phyloP scores from a whole-genome alignment of 2,888 invertebrate species.

The Chydorus sphaericus region DNA sequence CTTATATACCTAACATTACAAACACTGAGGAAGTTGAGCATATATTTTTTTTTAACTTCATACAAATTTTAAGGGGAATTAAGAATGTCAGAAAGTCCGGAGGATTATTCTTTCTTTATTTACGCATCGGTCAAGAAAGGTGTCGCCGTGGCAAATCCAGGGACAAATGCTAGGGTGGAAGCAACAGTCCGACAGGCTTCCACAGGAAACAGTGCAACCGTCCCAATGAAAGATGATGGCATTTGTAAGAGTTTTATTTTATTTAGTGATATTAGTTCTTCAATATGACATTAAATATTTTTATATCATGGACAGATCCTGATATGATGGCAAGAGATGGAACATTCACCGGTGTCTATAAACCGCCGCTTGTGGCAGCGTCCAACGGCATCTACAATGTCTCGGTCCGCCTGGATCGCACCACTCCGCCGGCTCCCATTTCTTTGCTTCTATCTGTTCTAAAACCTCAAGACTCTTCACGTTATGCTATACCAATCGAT shows the following conservation, averaged over 20 bases:
- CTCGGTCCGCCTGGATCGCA: not conserved
- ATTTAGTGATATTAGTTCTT: not conserved
- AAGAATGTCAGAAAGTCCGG: not conserved
- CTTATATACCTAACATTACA: not conserved
- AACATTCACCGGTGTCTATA: not conserved
- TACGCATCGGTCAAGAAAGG: constrained; percentile 1
- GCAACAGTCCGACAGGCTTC: not conserved
- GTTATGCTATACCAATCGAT: not conserved
- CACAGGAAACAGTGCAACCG: not conserved
- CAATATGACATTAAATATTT: not conserved
- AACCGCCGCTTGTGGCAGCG: not conserved
- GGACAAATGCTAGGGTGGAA: not conserved
- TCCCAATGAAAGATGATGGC: not conserved
- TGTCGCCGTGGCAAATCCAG: not conserved
- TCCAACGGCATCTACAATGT: not conserved
- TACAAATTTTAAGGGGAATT: not conserved
- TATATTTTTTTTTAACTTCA: not conserved
- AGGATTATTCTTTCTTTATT: not conserved
- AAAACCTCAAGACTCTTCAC: not conserved
- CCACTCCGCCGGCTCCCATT: not conserved
- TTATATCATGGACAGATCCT: not conserved
- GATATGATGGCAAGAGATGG: not conserved
- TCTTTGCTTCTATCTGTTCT: no score
- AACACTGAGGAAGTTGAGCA: not conserved
- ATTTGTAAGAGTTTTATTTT: not conserved